phyloP scores from a whole-genome alignment of 1,140 invertebrate species.

The Diachasma alloeum region DNA sequence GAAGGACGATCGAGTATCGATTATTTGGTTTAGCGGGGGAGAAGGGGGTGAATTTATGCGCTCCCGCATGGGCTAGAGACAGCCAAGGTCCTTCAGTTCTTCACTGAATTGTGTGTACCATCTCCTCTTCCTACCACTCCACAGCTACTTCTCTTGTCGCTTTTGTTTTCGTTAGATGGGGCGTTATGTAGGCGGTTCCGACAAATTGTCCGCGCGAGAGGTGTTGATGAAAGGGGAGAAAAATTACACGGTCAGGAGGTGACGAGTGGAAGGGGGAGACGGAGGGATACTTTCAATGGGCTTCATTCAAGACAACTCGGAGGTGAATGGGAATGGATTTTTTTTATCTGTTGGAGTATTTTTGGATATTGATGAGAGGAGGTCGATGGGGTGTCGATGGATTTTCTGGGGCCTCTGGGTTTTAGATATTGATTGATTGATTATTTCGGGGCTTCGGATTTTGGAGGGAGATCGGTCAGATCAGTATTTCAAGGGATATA shows the following conservation, averaged over 20 bases:
- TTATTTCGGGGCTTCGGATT: no score
- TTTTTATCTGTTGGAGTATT: no score
- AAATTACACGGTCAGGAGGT: not conserved
- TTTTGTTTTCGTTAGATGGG: not conserved
- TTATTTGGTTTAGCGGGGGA: not conserved
- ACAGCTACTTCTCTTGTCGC: not conserved
- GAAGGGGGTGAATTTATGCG: not conserved
- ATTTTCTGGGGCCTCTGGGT: no score
- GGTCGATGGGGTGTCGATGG: no score
- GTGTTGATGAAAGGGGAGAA: not conserved
- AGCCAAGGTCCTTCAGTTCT: not conserved
- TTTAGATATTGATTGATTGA: no score
- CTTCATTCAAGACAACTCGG: no score
- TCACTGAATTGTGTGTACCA: not conserved
- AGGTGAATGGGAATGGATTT: no score
- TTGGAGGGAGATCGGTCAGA: no score
- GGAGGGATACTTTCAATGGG: no score
- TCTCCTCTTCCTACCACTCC: not conserved
- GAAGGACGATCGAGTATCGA: conserved; percentile 32
- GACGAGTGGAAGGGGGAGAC: no score
- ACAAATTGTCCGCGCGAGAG: not conserved
- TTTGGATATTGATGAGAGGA: no score
- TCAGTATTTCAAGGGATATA: no score
- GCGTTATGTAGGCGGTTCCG: not conserved
- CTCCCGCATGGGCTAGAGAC: not conserved